Conservation (phyloP, 1,140 invertebrate species). For the Magallana ariakensis region DNA sequence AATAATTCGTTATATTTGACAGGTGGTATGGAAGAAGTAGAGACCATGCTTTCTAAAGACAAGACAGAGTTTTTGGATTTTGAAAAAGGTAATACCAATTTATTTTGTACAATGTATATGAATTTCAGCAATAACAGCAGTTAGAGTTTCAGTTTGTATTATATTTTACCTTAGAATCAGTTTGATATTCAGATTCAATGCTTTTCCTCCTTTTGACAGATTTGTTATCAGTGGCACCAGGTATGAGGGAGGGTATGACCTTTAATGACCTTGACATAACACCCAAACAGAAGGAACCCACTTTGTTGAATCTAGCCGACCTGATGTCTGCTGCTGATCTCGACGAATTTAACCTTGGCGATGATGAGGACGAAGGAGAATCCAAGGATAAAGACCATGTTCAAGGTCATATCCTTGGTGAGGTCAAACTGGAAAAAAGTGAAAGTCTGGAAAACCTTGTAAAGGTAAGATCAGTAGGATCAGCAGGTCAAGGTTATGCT, state of each 20-base stretch:
- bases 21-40: constrained; percentile 23
- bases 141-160: too few species aligned
- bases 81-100: constrained; percentile 23
- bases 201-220: constrained; percentile 63
- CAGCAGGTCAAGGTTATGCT: background rate
- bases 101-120: background rate
- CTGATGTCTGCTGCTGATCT: constrained; percentile 66
- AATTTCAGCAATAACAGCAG: background rate
- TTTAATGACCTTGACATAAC: constrained; percentile 62
- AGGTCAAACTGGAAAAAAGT: constrained; percentile 58
- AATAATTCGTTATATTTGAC: too few species aligned
- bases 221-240: constrained; percentile 84
- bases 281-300: background rate
- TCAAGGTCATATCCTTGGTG: background rate
- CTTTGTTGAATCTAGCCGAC: constrained; percentile 70
- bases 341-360: constrained; percentile 71
- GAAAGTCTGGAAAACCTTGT: constrained; percentile 72
- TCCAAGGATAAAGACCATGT: background rate
- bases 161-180: too few species aligned
- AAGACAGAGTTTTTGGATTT: background rate
- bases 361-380: constrained; percentile 65
- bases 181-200: too few species aligned
- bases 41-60: background rate
- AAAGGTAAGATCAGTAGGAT: constrained; percentile 53
- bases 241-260: constrained; percentile 83